These are phyloP conservation scores for Tangara arthus DNA, from an alignment of 2,797 vertebrate species.

Conservation along the genomic window DNA sequence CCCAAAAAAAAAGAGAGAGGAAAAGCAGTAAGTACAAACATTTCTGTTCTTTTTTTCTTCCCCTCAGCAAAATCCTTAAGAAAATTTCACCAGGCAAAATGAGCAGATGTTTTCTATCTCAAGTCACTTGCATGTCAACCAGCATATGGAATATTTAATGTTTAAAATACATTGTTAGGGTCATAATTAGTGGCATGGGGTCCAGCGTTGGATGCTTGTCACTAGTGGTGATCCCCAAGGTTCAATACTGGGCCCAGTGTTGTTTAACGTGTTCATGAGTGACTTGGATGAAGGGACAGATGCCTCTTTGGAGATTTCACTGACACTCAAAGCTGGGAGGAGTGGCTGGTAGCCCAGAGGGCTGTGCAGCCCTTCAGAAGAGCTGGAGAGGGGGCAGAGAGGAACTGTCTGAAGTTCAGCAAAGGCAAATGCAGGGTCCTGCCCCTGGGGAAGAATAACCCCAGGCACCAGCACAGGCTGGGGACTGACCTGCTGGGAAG, in stretches of 20 bases:
- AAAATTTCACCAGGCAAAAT: not conserved
- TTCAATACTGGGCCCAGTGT: not conserved
- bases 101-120: not conserved
- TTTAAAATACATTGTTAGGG: not conserved
- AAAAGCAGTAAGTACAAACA: not conserved
- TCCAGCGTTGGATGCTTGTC: not conserved
- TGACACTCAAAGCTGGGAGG: not conserved
- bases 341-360: accelerated
- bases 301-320: not conserved
- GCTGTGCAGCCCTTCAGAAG: not conserved
- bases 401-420: not conserved
- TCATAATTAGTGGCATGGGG: not conserved
- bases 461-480: not conserved
- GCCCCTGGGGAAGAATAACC: not conserved
- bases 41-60: not conserved
- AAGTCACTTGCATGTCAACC: not conserved
- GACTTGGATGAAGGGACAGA: not conserved
- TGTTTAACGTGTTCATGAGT: not conserved
- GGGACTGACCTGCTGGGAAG: not conserved
- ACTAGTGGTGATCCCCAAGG: not conserved
- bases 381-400: not conserved
- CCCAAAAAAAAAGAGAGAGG: not conserved
- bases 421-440: not conserved
- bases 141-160: not conserved
- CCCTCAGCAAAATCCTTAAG: not conserved